phyloP scores from a whole-genome alignment of 2,888 invertebrate genomes.

The Ischnus inquisitorius region DNA sequence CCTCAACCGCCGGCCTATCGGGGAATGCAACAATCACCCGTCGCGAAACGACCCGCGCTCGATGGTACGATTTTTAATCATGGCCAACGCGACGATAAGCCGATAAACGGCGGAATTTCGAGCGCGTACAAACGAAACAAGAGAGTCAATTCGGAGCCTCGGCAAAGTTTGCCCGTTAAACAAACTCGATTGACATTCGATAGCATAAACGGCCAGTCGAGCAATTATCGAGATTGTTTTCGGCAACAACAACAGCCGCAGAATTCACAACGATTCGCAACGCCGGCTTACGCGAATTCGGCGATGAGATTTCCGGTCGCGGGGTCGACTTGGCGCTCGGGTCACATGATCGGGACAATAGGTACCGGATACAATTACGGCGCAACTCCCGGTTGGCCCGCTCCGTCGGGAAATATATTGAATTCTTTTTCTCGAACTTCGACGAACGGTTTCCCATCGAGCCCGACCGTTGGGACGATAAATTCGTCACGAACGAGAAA shows the following conservation, averaged over 20 bases:
- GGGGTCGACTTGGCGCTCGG: constrained; percentile 45
- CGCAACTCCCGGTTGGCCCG: constrained; percentile 56
- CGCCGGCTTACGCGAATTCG: constrained; percentile 18
- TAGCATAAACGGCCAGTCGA: constrained; percentile 7
- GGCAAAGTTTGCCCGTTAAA: background rate
- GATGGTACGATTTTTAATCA: constrained; percentile 27
- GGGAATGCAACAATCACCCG: constrained; percentile 40
- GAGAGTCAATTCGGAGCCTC: constrained; percentile 32
- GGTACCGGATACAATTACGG: constrained; percentile 58
- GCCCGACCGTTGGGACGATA: constrained; percentile 32
- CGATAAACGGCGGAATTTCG: constrained; percentile 11
- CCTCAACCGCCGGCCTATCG: constrained; percentile 27
- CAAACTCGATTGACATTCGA: constrained; percentile 44
- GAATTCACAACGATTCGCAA: constrained; percentile 18
- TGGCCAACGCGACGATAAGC: constrained; percentile 27
- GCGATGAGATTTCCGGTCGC: constrained; percentile 56
- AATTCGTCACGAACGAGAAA: constrained; percentile 27
- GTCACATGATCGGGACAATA: constrained; percentile 50
- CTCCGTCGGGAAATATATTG: constrained; percentile 48
- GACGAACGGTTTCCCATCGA: constrained; percentile 49
- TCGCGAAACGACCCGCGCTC: constrained; percentile 25
- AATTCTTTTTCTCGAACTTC: constrained; percentile 44
- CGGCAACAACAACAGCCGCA: constrained; percentile 21
- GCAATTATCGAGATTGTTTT: constrained; percentile 39
- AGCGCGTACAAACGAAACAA: constrained; percentile 26